Evolutionary conservation across 1,140 invertebrate genomes (phyloP).

Genomic region (Zophobas morio): DNA sequence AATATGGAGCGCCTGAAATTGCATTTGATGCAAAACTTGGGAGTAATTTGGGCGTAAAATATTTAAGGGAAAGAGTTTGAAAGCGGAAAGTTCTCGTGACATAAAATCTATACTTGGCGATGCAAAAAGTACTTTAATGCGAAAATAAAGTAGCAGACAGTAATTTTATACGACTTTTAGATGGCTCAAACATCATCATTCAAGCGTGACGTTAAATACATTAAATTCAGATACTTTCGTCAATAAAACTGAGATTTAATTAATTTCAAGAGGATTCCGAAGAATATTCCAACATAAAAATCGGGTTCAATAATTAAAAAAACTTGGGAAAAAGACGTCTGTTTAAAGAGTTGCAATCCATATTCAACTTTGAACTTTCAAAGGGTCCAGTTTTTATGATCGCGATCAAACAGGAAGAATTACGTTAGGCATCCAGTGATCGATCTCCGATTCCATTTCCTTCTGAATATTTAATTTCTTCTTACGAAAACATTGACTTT

Average conservation of each 20-base stretch:
- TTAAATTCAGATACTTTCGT: not conserved
- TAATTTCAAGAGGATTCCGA: not conserved
- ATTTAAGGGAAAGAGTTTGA: constrained; percentile 12
- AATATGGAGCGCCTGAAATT: constrained; percentile 17
- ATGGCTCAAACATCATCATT: constrained; percentile 5
- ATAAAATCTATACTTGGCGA: constrained; percentile 21
- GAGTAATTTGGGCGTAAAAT: constrained; percentile 26
- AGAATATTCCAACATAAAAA: constrained; percentile 21
- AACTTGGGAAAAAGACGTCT: not conserved
- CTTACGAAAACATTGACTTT: not conserved
- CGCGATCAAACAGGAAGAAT: constrained; percentile 12
- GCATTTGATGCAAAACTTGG: constrained; percentile 30
- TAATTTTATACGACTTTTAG: constrained; percentile 6
- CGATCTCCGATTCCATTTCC: constrained; percentile 16
- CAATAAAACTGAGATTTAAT: not conserved
- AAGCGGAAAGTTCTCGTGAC: not conserved
- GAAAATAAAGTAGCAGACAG: not conserved
- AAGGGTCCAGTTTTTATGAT: constrained; percentile 26
- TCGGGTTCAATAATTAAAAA: constrained; percentile 15
- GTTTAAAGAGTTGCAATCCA: constrained; percentile 15
- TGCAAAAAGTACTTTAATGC: not conserved
- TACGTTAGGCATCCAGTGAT: constrained; percentile 9
- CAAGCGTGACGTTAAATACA: not conserved
- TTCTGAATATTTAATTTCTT: constrained; percentile 12
- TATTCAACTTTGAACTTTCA: constrained; percentile 35